Evolutionary conservation across 2,888 invertebrate species (phyloP).

Genomic region (Synanthedon myopaeformis): DNA sequence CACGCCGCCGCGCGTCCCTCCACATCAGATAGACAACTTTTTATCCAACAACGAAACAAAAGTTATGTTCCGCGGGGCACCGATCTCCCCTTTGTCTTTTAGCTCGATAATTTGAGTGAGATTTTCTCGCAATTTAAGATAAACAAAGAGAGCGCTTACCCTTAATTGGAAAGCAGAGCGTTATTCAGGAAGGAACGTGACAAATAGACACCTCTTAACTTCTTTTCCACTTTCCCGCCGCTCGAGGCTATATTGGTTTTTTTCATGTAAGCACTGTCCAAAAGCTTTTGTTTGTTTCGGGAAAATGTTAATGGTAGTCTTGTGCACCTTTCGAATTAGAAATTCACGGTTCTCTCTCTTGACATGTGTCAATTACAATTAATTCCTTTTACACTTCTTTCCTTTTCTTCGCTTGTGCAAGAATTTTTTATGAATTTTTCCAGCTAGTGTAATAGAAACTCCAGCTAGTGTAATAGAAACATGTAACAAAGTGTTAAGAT

Average conservation of each 20-base stretch:
- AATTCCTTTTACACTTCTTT: neutral
- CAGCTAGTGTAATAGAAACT: too few species aligned
- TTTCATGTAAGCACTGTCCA: constrained; percentile 46
- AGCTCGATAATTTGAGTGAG: constrained; percentile 70
- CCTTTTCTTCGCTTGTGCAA: too few species aligned
- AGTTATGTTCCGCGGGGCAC: constrained; percentile 55
- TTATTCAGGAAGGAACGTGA: constrained; percentile 69
- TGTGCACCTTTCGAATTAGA: constrained; percentile 18
- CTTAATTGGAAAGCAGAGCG: constrained; percentile 71
- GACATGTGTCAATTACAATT: constrained; percentile 8
- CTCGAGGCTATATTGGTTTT: constrained; percentile 62
- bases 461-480: too few species aligned
- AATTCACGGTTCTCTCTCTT: constrained; percentile 7
- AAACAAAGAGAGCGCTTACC: constrained; percentile 70
- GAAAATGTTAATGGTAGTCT: constrained; percentile 50
- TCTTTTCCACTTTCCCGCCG: constrained; percentile 64
- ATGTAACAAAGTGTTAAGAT: too few species aligned
- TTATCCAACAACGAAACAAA: constrained; percentile 57
- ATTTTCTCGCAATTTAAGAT: constrained; percentile 72
- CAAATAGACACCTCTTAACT: constrained; percentile 72
- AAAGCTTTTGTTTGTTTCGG: constrained; percentile 59
- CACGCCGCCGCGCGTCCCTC: constrained; percentile 17
- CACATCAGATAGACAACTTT: constrained; percentile 60
- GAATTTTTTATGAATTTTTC: too few species aligned
- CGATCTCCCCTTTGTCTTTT: constrained; percentile 61